A percentile compares a stretch with the other conserved stretches of the same genome.
Conservation (phyloP, 2,113 vertebrate genomes). For the Brachionichthys hirsutus region DNA sequence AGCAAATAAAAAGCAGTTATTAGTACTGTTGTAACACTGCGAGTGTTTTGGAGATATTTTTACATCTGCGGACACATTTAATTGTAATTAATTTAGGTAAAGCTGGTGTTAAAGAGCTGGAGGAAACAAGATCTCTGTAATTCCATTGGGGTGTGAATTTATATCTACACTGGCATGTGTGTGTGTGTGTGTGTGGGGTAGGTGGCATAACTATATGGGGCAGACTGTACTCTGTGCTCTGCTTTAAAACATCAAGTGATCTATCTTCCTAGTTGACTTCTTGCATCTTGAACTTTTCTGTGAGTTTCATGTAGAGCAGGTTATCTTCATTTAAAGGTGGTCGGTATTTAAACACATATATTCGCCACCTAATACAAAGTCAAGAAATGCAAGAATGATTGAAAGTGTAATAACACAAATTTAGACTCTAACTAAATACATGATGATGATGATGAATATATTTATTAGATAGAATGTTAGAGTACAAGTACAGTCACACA, state of each 20-base stretch:
- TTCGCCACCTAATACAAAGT: no score
- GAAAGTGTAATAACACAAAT: no score
- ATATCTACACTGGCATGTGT: not conserved
- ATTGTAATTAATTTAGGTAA: not conserved
- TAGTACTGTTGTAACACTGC: not conserved
- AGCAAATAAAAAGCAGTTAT: not conserved
- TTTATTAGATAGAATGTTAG: no score
- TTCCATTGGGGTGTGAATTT: not conserved
- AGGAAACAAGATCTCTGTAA: not conserved
- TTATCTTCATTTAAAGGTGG: not conserved
- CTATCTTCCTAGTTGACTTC: not conserved
- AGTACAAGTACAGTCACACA: no score
- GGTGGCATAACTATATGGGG: constrained; percentile 20
- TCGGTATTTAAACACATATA: not conserved
- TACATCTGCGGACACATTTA: constrained; percentile 1
- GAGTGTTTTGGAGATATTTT: not conserved
- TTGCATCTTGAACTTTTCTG: not conserved
- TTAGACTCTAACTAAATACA: no score
- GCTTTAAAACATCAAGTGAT: constrained; percentile 22
- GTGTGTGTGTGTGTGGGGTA: not conserved
- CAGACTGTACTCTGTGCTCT: constrained; percentile 21
- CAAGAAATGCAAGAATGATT: no score
- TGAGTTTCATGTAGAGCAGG: not conserved
- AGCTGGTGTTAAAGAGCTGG: not conserved
- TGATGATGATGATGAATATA: no score